Conservation (phyloP, 1,140 invertebrate genomes). For the Eurosta solidaginis region DNA sequence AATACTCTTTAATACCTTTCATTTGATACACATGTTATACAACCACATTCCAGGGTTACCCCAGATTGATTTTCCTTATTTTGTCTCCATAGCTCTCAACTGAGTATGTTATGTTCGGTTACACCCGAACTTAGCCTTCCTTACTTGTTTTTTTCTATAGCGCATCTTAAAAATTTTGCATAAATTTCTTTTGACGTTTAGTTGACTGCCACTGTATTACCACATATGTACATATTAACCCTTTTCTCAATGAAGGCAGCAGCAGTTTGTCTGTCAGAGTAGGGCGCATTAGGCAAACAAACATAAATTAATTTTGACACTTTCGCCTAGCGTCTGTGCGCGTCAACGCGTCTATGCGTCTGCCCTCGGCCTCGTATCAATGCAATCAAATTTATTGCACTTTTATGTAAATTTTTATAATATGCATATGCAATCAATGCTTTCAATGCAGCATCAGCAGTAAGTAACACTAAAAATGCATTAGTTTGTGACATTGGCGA, state of each 20-base stretch:
- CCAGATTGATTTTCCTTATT: not conserved
- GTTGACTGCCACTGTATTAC: not conserved
- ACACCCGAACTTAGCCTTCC: too few relatives aligned
- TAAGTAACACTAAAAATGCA: slow-evolving; percentile 15
- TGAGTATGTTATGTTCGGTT: too few relatives aligned
- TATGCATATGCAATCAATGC: not conserved
- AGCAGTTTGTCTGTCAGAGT: not conserved
- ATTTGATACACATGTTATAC: too few relatives aligned
- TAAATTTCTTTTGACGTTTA: slow-evolving; percentile 26
- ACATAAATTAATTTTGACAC: slow-evolving; percentile 44
- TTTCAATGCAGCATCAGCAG: not conserved
- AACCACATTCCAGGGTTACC: too few relatives aligned
- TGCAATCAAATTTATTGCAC: slow-evolving; percentile 33
- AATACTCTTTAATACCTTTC: too few relatives aligned
- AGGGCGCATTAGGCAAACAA: slow-evolving; percentile 40
- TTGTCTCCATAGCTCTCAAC: too few relatives aligned
- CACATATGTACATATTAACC: too few relatives aligned
- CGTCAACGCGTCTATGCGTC: not conserved
- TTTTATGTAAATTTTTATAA: slow-evolving; percentile 34
- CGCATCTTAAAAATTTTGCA: slow-evolving; percentile 31
- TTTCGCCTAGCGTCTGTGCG: slow-evolving; percentile 20
- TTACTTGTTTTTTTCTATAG: not conserved
- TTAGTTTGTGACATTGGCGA: not conserved
- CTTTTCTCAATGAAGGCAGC: too few relatives aligned
- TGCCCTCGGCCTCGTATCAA: not conserved